Evolutionary conservation across 2,797 vertebrate species (phyloP).

Genomic region (Acestrorhynchus altus): DNA sequence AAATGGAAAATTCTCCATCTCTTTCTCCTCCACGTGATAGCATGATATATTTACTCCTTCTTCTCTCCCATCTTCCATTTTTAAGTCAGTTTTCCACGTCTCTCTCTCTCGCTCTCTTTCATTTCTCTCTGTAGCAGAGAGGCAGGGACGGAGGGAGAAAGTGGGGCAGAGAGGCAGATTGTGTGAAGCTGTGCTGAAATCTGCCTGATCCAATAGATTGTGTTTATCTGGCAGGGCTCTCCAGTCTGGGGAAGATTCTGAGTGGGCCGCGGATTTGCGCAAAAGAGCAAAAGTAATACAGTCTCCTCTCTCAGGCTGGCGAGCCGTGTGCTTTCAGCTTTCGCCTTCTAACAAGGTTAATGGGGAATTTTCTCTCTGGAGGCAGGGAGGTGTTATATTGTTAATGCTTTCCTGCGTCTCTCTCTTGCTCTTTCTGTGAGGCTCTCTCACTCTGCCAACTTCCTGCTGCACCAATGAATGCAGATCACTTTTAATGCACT

Average conservation of each 20-base stretch:
- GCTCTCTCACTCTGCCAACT: slow-evolving; percentile 19
- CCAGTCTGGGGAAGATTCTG: slow-evolving; percentile 83
- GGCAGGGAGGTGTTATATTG: slow-evolving; percentile 60
- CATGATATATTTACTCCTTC: too few species aligned
- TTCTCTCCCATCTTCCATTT: background rate
- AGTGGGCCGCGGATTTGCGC: slow-evolving; percentile 74
- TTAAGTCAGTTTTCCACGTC: background rate
- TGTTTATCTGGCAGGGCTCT: slow-evolving; percentile 81
- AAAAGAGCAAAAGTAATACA: slow-evolving; percentile 76
- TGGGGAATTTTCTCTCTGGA: slow-evolving; percentile 70
- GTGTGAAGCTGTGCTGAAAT: slow-evolving; percentile 78
- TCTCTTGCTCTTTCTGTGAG: slow-evolving; percentile 47
- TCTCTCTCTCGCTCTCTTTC: background rate
- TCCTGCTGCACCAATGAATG: slow-evolving; percentile 27
- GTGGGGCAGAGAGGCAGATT: slow-evolving; percentile 64
- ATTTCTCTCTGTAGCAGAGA: background rate
- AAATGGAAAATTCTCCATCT: too few species aligned
- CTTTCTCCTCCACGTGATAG: too few species aligned
- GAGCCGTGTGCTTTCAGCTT: slow-evolving; percentile 68
- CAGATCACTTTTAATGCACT: background rate
- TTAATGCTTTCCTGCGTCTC: slow-evolving; percentile 58
- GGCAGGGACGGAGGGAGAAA: slow-evolving; percentile 1
- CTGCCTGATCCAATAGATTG: slow-evolving; percentile 82
- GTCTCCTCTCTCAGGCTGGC: slow-evolving; percentile 76
- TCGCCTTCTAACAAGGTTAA: slow-evolving; percentile 76